A percentile compares a stretch with the other conserved stretches of the same genome.
phyloP scores from a whole-genome alignment of 2,113 vertebrate genomes.

The Gadus macrocephalus region DNA sequence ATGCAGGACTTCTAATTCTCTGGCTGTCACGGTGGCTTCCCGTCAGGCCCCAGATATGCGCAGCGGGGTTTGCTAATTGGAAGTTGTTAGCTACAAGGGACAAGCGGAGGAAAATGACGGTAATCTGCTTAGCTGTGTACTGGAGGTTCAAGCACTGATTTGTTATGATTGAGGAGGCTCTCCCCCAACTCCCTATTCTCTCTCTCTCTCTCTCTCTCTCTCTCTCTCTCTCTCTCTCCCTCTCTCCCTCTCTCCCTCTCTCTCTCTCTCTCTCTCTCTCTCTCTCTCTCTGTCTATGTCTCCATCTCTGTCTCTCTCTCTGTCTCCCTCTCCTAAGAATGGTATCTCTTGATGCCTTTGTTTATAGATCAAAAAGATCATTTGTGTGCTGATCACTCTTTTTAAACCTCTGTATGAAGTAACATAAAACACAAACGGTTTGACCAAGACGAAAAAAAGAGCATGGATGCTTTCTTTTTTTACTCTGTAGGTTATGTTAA shows the following conservation, averaged over 20 bases:
- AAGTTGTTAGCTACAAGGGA: conserved; percentile 78
- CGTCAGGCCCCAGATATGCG: conserved; percentile 73
- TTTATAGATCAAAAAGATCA: conserved; percentile 50
- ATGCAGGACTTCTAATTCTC: conserved; percentile 71
- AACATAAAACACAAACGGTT: neutral
- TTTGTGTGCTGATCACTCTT: conserved; percentile 48
- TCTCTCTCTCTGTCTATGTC: too few species aligned
- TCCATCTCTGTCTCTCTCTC: too few species aligned
- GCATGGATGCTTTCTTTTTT: too few species aligned
- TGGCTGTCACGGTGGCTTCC: conserved; percentile 76
- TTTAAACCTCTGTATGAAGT: neutral
- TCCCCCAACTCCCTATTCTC: conserved; percentile 28
- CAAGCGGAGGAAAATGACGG: conserved; percentile 78
- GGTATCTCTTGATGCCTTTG: conserved; percentile 57
- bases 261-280: too few species aligned
- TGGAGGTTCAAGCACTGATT: conserved; percentile 70
- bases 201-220: too few species aligned
- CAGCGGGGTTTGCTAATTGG: conserved; percentile 80
- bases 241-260: too few species aligned
- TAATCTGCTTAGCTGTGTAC: conserved; percentile 76
- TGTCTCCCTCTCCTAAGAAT: conserved; percentile 51
- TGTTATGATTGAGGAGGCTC: conserved; percentile 74
- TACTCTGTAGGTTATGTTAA: too few species aligned
- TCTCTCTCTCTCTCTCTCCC: too few species aligned
- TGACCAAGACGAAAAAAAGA: neutral